Evolutionary conservation across 2,888 invertebrate genomes (phyloP), one percentile per base, ranked within the genome.

Genomic region (Camponotus fellah): DNA sequence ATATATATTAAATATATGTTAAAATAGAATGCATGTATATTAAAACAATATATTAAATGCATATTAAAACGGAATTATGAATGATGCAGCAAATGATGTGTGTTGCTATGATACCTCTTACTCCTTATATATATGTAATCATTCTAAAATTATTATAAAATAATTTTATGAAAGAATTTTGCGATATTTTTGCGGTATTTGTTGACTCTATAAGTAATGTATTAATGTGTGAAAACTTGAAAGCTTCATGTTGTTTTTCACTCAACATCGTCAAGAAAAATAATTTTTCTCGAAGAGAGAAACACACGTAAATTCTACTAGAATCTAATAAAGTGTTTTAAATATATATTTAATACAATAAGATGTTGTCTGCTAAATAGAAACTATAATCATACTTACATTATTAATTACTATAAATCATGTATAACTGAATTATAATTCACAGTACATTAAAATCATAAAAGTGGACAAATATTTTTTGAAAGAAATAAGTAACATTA

Each of bases 81-180:
- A 21, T 32, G 32, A 60, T 75, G n/a, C 26, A 21, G 0, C 26
- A 6, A 49, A 64, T 21, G n/a, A n/a, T 3, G 34, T 34, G n/a
- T 21, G 62, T 9, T 49, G 49, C 5, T 49, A 17, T 17, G 26
- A 49, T 49, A 17, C 3, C 8, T 40, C 8, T 40, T 26, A 26
- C n/a, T n/a, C n/a, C n/a, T n/a, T 17, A 17, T 49, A n/a, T n/a
- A 17, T 17, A 17, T 6, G 14, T 4, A 46, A 62, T 46, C 17
- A 64, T 32, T 62, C n/a, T 21, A 14, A 62, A 17, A 34, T 14
- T 49, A 46, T 46, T 14, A 46, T 46, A 46, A 75, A 75, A 46
- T 8, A 1, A 3, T 74, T 10, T 14, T 21, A 64, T n/a, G 6
- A 64, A 60, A 26, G 26, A 26, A 26, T 60, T 75, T 72, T 14